Base-by-base conservation (phyloP, 2,797 vertebrate genomes). In the Chaunax sp. region DNA sequence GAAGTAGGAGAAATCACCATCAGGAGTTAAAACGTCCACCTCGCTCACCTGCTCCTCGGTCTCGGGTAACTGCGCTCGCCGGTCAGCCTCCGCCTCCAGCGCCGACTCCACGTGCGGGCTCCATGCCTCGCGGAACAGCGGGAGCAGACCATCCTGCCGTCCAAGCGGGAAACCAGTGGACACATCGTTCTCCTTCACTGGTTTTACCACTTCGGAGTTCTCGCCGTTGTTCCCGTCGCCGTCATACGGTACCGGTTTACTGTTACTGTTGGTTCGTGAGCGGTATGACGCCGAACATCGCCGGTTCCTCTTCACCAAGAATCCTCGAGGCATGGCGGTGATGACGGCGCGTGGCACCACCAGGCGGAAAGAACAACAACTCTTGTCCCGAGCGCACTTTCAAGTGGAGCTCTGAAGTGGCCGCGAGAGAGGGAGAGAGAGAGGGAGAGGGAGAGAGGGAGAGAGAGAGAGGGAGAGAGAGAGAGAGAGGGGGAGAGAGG, bases 221-320 rank as follows among this genome's bases (percentile, higher is more conserved):
- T 44, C 26, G 4, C 33, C 3, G 78, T 30, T 23, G 33, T 18
- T 45, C 62, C 56, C 3, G 49, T 62, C 63, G 9, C 38, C 28
- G 26, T 63, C 33, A 1, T 0, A 10, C 1, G 41, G 3, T 0
- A 14, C 77, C 0, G 61, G 18, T 35, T 23, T 45, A 53, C 12
- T 45, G 1, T 6, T 56, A 1, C n/a, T 14, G 62, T 38, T 74
- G 1, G 26, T 75, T 16, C 96, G 91, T 44, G 89, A 59, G 64
- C 96, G 90, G 86, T 97, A 97, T 0, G 94, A 95, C 33, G 92
- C 89, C 16, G 88, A 77, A 20, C 89, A 80, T 12, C 96, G 92
- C 84, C 94, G 95, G 90, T 87, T 96, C 69, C 97, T 93, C 89
- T 98, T 98, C 78, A 98, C 97, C 79, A 98, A 77, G 78, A 98